A percentile compares a stretch with the other conserved stretches of the same genome.
Evolutionary conservation across 53 echinoderm and acorn worm genomes (phyloP).

Genomic region (Apostichopus leukothele): DNA sequence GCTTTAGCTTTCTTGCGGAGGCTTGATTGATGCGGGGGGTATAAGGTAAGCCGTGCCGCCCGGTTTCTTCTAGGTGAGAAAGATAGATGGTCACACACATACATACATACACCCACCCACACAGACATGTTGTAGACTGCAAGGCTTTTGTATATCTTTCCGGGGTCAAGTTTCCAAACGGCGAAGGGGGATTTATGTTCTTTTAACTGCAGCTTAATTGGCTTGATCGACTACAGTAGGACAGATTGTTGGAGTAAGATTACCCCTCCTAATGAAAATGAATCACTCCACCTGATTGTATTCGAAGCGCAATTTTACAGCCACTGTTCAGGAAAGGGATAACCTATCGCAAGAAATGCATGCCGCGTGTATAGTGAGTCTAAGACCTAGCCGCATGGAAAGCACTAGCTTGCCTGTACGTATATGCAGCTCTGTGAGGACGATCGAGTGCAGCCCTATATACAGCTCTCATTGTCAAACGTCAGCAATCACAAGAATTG

Average conservation of each 20-base stretch:
- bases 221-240: neutral
- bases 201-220: neutral
- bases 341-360: too few relatives aligned
- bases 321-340: too few relatives aligned
- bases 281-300: neutral
- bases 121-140: too few relatives aligned
- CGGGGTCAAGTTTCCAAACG: neutral
- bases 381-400: too few relatives aligned
- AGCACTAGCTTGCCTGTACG: too few relatives aligned
- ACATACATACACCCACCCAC: neutral
- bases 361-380: too few relatives aligned
- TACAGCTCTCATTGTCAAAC: too few relatives aligned
- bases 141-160: neutral
- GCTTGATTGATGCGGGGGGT: neutral
- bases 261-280: neutral
- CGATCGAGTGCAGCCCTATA: too few relatives aligned
- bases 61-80: neutral
- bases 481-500: too few relatives aligned
- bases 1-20: neutral
- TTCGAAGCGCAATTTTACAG: too few relatives aligned
- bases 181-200: neutral
- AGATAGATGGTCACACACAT: neutral
- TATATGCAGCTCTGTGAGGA: too few relatives aligned
- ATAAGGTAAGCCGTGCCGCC: neutral
- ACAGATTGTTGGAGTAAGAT: neutral